A percentile compares a stretch with the other conserved stretches of the same genome.
Evolutionary conservation across 2,797 vertebrate genomes (phyloP).

Genomic region (Setipinna tenuifilis): DNA sequence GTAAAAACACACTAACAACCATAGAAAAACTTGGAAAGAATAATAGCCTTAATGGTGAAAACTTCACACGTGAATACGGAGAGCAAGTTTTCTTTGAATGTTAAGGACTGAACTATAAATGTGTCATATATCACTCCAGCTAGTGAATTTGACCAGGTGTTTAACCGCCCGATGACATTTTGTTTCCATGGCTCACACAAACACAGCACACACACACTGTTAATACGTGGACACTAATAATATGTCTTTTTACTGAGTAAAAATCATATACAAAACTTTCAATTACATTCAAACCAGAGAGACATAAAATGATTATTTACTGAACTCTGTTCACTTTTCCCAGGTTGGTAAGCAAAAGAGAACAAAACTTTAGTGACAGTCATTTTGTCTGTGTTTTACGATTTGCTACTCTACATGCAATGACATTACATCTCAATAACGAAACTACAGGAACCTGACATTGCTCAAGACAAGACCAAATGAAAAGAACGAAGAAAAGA

Average conservation of each 20-base stretch:
- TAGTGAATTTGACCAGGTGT: constrained; percentile 21
- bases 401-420: too few relatives aligned
- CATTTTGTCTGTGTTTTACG: neutral
- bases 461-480: neutral
- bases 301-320: neutral
- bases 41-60: constrained; percentile 32
- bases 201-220: constrained; percentile 1
- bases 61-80: neutral
- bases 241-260: constrained; percentile 6
- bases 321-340: neutral
- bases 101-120: constrained; percentile 32
- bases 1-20: constrained; percentile 29
- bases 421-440: neutral
- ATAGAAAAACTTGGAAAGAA: constrained; percentile 26
- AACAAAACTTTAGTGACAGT: neutral
- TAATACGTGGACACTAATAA: constrained; percentile 9
- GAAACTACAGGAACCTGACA: neutral
- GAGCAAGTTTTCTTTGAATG: constrained; percentile 21
- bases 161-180: constrained; percentile 22
- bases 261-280: neutral
- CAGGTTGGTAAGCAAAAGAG: neutral
- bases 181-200: constrained; percentile 19
- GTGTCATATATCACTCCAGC: constrained; percentile 36
- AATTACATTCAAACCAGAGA: neutral
- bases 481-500: neutral